Evolutionary conservation across 2,888 invertebrate genomes (phyloP).

Genomic region (Chymomyza amoena): DNA sequence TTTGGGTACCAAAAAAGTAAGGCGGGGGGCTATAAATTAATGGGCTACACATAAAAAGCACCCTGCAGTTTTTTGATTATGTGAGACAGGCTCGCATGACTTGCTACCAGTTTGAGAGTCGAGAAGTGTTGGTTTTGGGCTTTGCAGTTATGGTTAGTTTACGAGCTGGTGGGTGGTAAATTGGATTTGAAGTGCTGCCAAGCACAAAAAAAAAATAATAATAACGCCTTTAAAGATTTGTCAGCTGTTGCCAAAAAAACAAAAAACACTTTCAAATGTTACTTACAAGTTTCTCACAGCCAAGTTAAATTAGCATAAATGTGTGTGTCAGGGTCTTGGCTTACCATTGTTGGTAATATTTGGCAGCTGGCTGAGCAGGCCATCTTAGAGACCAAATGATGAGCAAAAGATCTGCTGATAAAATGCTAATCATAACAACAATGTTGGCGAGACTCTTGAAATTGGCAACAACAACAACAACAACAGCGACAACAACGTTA

Average conservation of each 20-base stretch:
- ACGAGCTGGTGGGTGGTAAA: slow-evolving; percentile 25
- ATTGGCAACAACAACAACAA: slow-evolving; percentile 22
- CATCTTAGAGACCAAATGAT: slow-evolving; percentile 49
- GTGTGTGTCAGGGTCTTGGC: background rate
- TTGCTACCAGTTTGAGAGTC: slow-evolving; percentile 42
- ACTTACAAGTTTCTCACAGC: slow-evolving; percentile 53
- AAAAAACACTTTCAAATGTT: slow-evolving; percentile 43
- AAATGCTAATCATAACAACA: slow-evolving; percentile 70
- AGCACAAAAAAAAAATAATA: background rate
- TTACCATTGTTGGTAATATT: background rate
- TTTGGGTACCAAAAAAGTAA: background rate
- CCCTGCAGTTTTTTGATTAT: slow-evolving; percentile 49
- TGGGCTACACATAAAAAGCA: slow-evolving; percentile 65
- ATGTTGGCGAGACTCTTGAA: slow-evolving; percentile 42
- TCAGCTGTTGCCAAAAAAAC: slow-evolving; percentile 58
- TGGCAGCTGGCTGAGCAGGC: background rate
- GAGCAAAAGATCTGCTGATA: slow-evolving; percentile 62
- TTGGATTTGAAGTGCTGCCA: slow-evolving; percentile 16
- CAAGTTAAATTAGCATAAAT: slow-evolving; percentile 1
- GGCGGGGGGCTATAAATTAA: slow-evolving; percentile 61
- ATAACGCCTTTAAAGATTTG: slow-evolving; percentile 21
- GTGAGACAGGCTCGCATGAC: slow-evolving; percentile 50
- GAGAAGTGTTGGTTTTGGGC: slow-evolving; percentile 13
- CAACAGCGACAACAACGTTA: slow-evolving; percentile 16
- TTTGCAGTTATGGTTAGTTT: background rate